Conservation (phyloP, 2,888 invertebrate genomes). For the Dusona sp. region DNA sequence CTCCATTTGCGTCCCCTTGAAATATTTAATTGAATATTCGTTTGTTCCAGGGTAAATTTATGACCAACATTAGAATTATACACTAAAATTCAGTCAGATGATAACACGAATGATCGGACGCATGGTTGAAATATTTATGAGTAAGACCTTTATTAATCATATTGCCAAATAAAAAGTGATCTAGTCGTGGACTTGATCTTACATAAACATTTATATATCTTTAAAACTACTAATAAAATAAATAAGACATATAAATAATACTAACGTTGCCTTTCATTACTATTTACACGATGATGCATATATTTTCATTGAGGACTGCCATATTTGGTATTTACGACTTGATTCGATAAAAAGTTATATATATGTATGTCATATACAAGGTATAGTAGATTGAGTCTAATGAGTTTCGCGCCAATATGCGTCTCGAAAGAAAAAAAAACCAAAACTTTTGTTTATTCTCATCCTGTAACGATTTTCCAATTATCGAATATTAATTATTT, state of each 20-base stretch:
- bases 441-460: neutral
- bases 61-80: neutral
- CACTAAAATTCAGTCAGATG: neutral
- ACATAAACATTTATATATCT: slow-evolving; percentile 23
- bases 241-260: slow-evolving; percentile 64
- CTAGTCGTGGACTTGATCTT: slow-evolving; percentile 34
- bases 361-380: neutral
- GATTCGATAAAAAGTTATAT: neutral
- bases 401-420: neutral
- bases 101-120: neutral
- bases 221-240: slow-evolving; percentile 56
- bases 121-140: neutral
- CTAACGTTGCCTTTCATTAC: slow-evolving; percentile 56
- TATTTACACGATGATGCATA: slow-evolving; percentile 64
- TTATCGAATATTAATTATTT: neutral
- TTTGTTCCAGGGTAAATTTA: neutral
- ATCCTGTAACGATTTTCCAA: neutral
- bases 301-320: slow-evolving; percentile 47
- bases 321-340: slow-evolving; percentile 51
- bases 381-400: neutral
- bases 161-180: slow-evolving; percentile 34
- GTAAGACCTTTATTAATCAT: slow-evolving; percentile 54
- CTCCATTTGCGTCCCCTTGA: neutral
- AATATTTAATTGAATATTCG: neutral
- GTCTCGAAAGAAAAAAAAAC: neutral